Evolutionary conservation across 2,113 vertebrate species (phyloP).

Genomic region (Sphyrna mokarran): DNA sequence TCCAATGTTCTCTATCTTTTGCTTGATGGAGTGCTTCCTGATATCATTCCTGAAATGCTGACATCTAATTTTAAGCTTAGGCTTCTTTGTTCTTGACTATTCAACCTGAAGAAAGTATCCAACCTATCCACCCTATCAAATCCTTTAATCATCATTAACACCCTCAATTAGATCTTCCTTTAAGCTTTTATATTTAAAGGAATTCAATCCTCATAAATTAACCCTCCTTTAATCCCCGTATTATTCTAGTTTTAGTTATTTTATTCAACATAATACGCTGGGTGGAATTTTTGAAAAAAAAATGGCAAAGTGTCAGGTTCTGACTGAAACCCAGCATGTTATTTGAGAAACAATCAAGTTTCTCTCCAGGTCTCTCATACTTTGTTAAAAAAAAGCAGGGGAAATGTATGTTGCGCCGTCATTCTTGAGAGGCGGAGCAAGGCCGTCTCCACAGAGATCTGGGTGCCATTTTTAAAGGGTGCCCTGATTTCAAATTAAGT

Average conservation of each 20-base stretch:
- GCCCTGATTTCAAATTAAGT: no score
- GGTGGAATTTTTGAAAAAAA: no score
- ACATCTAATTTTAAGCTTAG: neutral
- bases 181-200: neutral
- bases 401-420: no score
- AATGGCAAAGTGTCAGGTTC: no score
- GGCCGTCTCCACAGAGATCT: no score
- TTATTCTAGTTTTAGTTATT: neutral
- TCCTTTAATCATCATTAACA: neutral
- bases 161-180: neutral
- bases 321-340: no score
- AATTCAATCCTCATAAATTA: neutral
- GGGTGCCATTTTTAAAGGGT: no score
- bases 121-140: neutral
- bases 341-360: no score
- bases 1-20: neutral
- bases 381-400: no score
- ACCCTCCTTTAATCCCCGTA: neutral
- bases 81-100: neutral
- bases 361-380: no score
- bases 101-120: no score
- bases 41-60: neutral
- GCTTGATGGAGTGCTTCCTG: neutral
- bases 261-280: neutral
- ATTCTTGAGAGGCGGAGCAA: no score